phyloP scores from a whole-genome alignment of 1,140 invertebrate species.

The Orius insidiosus region DNA sequence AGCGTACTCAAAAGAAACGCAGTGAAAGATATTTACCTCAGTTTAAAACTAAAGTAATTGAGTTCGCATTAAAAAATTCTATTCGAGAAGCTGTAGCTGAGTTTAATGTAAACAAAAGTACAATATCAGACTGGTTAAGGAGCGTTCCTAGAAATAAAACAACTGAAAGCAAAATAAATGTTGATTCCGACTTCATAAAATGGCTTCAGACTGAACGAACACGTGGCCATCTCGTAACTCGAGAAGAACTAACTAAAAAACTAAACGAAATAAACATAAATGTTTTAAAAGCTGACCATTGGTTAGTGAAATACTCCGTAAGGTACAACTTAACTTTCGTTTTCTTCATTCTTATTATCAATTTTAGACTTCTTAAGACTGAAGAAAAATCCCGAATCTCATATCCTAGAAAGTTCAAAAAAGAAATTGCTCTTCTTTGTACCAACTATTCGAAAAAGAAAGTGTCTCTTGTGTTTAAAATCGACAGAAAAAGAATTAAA shows the following conservation, averaged over 20 bases:
- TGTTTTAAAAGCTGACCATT: conserved; percentile 8
- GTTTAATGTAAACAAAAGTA: conserved; percentile 18
- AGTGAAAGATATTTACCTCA: conserved; percentile 20
- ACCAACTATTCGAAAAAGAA: conserved; percentile 19
- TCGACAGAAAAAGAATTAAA: conserved; percentile 22
- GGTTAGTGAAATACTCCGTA: not conserved
- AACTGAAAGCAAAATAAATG: conserved; percentile 1
- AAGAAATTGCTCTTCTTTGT: conserved; percentile 21
- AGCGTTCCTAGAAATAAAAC: conserved; percentile 8
- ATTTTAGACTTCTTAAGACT: not conserved
- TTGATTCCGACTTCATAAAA: conserved; percentile 2
- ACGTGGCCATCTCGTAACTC: conserved; percentile 1
- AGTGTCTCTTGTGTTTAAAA: conserved; percentile 19
- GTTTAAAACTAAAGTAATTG: conserved; percentile 20
- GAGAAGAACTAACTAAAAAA: conserved; percentile 1
- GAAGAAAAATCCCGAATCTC: conserved; percentile 16
- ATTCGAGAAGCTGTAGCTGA: conserved; percentile 19
- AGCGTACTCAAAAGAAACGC: conserved; percentile 8
- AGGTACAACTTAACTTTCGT: too few relatives aligned
- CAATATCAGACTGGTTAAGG: conserved; percentile 18
- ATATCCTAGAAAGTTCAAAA: conserved; percentile 22
- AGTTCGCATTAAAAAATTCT: conserved; percentile 16
- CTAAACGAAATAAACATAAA: not conserved
- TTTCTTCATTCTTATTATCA: too few relatives aligned
- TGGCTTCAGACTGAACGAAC: conserved; percentile 5